Evolutionary conservation across 2,888 invertebrate genomes (phyloP).

Genomic region (Ceriagrion tenellum): DNA sequence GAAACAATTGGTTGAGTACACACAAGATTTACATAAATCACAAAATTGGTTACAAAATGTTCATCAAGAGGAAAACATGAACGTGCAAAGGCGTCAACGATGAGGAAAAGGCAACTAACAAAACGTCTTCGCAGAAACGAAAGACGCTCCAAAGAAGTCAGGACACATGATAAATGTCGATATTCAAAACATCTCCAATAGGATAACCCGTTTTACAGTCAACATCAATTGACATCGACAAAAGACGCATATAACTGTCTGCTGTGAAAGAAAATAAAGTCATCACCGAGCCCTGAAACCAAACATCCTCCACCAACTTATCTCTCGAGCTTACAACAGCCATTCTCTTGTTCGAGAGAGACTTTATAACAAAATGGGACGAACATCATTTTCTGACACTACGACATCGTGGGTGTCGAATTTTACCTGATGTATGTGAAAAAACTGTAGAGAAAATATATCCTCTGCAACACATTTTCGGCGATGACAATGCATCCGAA

Average conservation of each 20-base stretch:
- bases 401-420: neutral
- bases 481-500: neutral
- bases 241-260: neutral
- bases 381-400: neutral
- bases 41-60: too few species aligned
- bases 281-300: neutral
- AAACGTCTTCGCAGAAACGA: too few species aligned
- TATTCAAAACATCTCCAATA: neutral
- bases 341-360: neutral
- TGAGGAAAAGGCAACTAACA: too few species aligned
- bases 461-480: neutral
- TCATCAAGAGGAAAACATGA: too few species aligned
- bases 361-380: neutral
- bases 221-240: neutral
- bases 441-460: too few species aligned
- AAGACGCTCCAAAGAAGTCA: too few species aligned
- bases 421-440: neutral
- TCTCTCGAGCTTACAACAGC: neutral
- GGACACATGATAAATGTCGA: neutral
- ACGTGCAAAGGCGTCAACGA: too few species aligned
- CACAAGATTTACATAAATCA: too few species aligned
- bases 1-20: too few species aligned
- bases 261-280: neutral
- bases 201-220: neutral
- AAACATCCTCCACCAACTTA: neutral